Conservation (phyloP, 2,797 vertebrate genomes). For the Sciaenops ocellatus region DNA sequence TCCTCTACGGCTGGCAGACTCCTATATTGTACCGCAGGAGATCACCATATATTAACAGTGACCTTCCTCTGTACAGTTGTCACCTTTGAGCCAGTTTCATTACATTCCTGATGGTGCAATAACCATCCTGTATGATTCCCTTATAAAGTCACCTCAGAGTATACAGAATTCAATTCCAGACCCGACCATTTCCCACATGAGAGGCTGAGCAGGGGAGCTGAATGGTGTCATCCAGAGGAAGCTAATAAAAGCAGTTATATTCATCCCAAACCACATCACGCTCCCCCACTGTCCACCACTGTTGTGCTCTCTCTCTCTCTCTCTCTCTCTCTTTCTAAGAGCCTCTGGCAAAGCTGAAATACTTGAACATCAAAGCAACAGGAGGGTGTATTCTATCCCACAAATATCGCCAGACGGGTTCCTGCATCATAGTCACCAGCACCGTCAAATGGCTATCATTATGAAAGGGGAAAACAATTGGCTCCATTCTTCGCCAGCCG, state of each 20-base stretch:
- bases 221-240: conserved; percentile 65
- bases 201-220: conserved; percentile 48
- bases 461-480: conserved; percentile 42
- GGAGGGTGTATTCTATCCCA: conserved; percentile 1
- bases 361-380: conserved; percentile 57
- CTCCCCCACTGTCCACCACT: conserved; percentile 54
- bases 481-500: conserved; percentile 21
- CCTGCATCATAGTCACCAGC: conserved; percentile 18
- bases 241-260: conserved; percentile 71
- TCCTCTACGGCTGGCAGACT: conserved; percentile 58
- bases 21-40: conserved; percentile 57
- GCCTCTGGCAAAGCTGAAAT: conserved; percentile 52
- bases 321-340: conserved; percentile 52
- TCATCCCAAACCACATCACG: conserved; percentile 66
- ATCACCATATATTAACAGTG: conserved; percentile 78
- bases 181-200: conserved; percentile 57
- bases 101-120: conserved; percentile 73
- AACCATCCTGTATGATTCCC: conserved; percentile 73
- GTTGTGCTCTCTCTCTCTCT: conserved; percentile 40
- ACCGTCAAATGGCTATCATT: conserved; percentile 43
- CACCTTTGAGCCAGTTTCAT: conserved; percentile 77
- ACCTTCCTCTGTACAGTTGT: conserved; percentile 73
- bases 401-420: conserved; percentile 42
- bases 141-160: conserved; percentile 72
- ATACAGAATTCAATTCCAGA: conserved; percentile 67